phyloP scores from a whole-genome alignment of 2,797 vertebrate species.

The Rhinatrema bivittatum region DNA sequence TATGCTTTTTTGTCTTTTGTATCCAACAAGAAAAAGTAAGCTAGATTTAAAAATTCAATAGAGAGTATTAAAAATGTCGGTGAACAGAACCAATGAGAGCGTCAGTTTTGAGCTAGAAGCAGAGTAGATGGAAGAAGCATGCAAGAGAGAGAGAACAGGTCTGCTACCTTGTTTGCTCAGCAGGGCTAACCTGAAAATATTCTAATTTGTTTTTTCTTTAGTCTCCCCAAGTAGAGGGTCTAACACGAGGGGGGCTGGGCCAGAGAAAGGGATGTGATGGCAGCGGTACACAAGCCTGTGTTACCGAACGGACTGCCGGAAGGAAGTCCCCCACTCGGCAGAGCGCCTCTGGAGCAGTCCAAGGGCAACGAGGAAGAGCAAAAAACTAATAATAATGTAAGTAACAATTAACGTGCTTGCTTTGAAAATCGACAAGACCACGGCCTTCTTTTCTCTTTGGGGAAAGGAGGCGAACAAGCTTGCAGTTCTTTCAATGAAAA shows the following conservation, averaged over 20 bases:
- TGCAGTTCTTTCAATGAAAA: too few species aligned
- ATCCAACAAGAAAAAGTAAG: too few species aligned
- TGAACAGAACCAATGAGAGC: too few species aligned
- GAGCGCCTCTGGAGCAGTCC: conserved; percentile 6
- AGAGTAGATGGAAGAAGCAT: too few species aligned
- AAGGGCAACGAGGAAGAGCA: conserved; percentile 9
- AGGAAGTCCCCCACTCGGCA: conserved; percentile 15
- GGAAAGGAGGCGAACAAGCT: too few species aligned
- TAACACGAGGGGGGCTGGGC: conserved; percentile 13
- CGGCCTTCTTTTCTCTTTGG: too few species aligned
- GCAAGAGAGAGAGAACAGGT: too few species aligned
- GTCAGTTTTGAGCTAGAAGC: too few species aligned
- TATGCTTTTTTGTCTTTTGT: too few species aligned
- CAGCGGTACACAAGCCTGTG: conserved; percentile 2
- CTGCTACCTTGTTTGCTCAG: background rate
- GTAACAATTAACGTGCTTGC: background rate
- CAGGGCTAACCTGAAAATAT: conserved; percentile 6
- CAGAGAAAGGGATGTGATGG: background rate
- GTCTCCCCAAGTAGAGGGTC: conserved; percentile 4
- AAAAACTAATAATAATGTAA: conserved; percentile 16
- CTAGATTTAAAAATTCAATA: too few species aligned
- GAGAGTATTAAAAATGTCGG: too few species aligned
- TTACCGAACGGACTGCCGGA: conserved; percentile 4
- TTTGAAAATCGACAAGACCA: too few species aligned
- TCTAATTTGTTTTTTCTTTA: conserved; percentile 15